Conservation (phyloP, 2,888 invertebrate genomes). For the Thumatha senex region DNA sequence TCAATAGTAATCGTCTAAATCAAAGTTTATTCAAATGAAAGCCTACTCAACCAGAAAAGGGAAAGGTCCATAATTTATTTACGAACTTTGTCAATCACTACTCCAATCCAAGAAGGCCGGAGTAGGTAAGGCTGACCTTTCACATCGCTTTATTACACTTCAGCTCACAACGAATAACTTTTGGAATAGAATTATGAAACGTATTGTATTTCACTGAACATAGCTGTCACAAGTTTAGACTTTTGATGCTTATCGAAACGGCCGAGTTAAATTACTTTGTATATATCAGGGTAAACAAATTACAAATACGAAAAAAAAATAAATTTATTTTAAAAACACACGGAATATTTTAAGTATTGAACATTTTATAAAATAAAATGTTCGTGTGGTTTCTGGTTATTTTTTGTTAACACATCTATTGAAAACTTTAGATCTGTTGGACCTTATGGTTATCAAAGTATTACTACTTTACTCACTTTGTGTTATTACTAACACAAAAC, state of each 20-base stretch:
- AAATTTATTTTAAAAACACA: too few species aligned
- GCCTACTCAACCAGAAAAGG: not conserved
- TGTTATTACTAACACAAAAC: too few species aligned
- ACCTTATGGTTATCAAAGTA: too few species aligned
- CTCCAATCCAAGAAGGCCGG: constrained; percentile 3
- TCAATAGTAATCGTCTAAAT: constrained; percentile 1
- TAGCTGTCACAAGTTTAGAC: not conserved
- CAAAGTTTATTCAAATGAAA: constrained; percentile 1
- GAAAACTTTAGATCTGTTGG: too few species aligned
- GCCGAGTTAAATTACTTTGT: not conserved
- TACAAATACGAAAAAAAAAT: too few species aligned
- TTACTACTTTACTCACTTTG: too few species aligned
- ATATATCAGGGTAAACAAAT: not conserved
- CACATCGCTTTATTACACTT: constrained; percentile 1
- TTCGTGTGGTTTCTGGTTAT: too few species aligned
- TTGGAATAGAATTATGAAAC: not conserved
- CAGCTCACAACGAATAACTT: not conserved
- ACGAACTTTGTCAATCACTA: constrained; percentile 11
- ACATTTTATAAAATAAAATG: too few species aligned
- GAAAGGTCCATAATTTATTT: constrained; percentile 9
- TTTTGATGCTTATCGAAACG: not conserved
- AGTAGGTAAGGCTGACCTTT: constrained; percentile 5
- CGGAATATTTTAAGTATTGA: too few species aligned
- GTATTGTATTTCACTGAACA: not conserved
- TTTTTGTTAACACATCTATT: too few species aligned